A percentile compares a stretch with the other conserved stretches of the same genome.
phyloP scores from a whole-genome alignment of 2,113 vertebrate genomes.

The Rallus limicola region DNA sequence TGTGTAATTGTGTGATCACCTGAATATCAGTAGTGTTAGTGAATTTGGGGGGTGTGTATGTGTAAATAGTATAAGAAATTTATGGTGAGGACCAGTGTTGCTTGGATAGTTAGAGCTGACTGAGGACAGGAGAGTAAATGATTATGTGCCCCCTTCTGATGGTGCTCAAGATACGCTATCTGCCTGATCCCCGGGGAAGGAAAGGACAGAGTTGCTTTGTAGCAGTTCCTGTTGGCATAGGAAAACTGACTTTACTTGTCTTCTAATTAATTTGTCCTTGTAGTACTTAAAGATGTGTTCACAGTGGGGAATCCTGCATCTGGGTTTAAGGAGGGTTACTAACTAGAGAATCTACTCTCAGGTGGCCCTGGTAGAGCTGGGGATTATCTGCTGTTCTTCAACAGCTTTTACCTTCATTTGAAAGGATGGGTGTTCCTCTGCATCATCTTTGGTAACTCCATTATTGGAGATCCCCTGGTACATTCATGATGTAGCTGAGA shows the following conservation, averaged over 20 bases:
- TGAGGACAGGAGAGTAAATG: neutral
- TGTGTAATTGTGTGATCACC: neutral
- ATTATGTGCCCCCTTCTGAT: neutral
- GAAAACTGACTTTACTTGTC: neutral
- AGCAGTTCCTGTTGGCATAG: neutral
- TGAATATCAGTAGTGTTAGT: neutral
- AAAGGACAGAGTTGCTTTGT: neutral
- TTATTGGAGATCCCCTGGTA: neutral
- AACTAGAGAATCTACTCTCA: neutral
- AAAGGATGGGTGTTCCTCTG: neutral
- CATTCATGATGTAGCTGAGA: neutral
- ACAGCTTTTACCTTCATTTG: neutral
- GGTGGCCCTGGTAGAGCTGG: neutral
- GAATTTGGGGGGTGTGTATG: neutral
- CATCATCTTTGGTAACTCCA: neutral
- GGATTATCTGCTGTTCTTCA: neutral
- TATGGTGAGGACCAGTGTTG: too few relatives aligned
- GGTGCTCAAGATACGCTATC: neutral
- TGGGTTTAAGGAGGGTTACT: neutral
- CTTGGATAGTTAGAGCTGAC: neutral
- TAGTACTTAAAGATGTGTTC: neutral
- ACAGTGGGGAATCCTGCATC: neutral
- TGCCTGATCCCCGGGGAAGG: neutral
- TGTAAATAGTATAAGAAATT: neutral
- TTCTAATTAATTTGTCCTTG: neutral